Percentiles rank a stretch among this genome's conserved stretches.
Evolutionary conservation across 2,113 vertebrate genomes (phyloP).

Genomic region (Hyla sarda): DNA sequence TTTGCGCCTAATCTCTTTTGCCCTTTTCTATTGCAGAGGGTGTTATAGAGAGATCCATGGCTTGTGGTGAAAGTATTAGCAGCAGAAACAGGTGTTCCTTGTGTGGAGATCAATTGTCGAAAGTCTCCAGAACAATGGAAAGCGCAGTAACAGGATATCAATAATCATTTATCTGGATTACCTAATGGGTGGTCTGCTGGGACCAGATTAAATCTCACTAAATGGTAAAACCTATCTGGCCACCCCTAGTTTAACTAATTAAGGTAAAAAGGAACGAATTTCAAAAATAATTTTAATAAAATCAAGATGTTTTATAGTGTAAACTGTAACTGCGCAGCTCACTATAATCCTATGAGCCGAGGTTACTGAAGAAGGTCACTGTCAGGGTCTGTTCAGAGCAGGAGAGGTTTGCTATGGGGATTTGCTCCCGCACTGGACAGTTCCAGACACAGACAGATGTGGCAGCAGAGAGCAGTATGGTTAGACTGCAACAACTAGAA

Average conservation of each 20-base stretch:
- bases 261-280: background rate
- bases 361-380: too few relatives aligned
- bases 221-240: background rate
- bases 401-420: too few relatives aligned
- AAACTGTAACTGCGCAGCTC: too few relatives aligned
- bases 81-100: constrained; percentile 36
- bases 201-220: background rate
- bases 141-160: constrained; percentile 47
- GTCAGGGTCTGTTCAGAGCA: too few relatives aligned
- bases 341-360: too few relatives aligned
- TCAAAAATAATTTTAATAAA: background rate
- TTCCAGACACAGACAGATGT: too few relatives aligned
- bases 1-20: constrained; percentile 20
- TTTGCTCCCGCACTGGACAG: too few relatives aligned
- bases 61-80: constrained; percentile 47
- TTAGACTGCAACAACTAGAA: too few relatives aligned
- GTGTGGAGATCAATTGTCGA: constrained; percentile 15
- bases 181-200: constrained; percentile 3
- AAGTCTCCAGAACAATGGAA: constrained; percentile 50
- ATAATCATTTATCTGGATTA: constrained; percentile 52
- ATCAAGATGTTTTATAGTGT: background rate
- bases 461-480: too few relatives aligned
- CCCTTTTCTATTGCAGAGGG: constrained; percentile 32
- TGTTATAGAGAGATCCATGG: background rate
- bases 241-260: too few relatives aligned